These are phyloP conservation scores for Nothocercus nigrocapillus DNA, from an alignment of 2,113 vertebrate genomes.

Conservation along the genomic window DNA sequence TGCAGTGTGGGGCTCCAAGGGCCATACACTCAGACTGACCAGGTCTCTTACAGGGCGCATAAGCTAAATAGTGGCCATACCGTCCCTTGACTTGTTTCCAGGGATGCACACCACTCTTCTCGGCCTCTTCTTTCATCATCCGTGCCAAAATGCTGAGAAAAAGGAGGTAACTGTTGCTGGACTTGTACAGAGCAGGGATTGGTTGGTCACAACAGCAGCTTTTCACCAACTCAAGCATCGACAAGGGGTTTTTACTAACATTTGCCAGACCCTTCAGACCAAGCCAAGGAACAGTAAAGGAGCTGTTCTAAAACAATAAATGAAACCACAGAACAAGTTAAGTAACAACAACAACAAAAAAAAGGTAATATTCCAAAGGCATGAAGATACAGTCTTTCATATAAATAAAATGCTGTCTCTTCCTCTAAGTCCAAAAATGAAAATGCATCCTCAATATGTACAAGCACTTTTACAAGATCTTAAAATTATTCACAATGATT, in stretches of 20 bases:
- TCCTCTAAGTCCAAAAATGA: not conserved
- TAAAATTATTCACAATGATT: not conserved
- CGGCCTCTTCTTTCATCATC: constrained; percentile 83
- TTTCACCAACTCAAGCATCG: constrained; percentile 87
- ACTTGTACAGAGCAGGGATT: constrained; percentile 82
- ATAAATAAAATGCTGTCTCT: not conserved
- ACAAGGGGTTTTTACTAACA: constrained; percentile 85
- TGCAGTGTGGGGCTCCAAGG: not conserved
- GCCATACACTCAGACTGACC: not conserved
- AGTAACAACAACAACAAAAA: not conserved
- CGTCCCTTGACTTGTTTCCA: constrained; percentile 99
- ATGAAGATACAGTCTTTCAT: not conserved
- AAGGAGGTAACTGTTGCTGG: constrained; percentile 91
- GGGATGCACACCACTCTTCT: constrained; percentile 80
- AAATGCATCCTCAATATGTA: not conserved
- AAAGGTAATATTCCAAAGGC: not conserved
- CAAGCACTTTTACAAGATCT: not conserved
- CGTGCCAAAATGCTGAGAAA: constrained; percentile 91
- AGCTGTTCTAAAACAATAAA: constrained; percentile 80
- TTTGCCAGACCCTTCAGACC: constrained; percentile 86
- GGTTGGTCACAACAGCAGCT: constrained; percentile 82
- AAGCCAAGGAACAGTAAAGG: constrained; percentile 91
- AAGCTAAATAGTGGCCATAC: constrained; percentile 64
- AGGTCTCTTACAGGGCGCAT: not conserved
- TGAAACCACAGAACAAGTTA: not conserved